A percentile compares a stretch with the other conserved stretches of the same genome.
These are phyloP conservation scores for Poecilia velifera DNA, from an alignment of 2,797 vertebrate genomes.

Conservation along the genomic window DNA sequence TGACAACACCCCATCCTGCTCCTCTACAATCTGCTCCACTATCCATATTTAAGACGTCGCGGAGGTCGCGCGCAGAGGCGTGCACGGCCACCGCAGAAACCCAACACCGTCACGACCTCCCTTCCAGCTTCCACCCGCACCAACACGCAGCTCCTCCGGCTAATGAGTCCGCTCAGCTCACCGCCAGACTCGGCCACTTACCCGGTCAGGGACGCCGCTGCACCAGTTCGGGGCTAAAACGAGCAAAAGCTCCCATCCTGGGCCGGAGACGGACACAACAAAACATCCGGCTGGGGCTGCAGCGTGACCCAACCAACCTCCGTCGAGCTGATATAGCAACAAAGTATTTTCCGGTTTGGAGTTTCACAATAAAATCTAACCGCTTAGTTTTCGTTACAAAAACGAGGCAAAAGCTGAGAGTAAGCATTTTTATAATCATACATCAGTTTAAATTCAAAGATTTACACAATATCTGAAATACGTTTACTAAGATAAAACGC, in stretches of 20 bases:
- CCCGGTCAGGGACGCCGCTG: slow-evolving; percentile 41
- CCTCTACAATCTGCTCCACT: slow-evolving; percentile 21
- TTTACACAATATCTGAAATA: neutral
- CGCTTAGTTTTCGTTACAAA: neutral
- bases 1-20: neutral
- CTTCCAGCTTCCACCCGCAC: slow-evolving; percentile 35
- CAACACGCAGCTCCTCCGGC: slow-evolving; percentile 17
- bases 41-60: slow-evolving; percentile 1
- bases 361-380: slow-evolving; percentile 53
- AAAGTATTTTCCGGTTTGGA: neutral
- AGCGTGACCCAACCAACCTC: slow-evolving; percentile 59
- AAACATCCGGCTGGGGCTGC: slow-evolving; percentile 69
- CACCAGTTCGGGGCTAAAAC: slow-evolving; percentile 7
- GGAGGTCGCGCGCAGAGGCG: slow-evolving; percentile 51
- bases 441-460: neutral
- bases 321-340: slow-evolving; percentile 8
- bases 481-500: neutral
- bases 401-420: neutral
- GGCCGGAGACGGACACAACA: slow-evolving; percentile 39
- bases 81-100: slow-evolving; percentile 56
- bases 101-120: slow-evolving; percentile 73
- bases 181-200: slow-evolving; percentile 24
- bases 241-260: slow-evolving; percentile 32
- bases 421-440: neutral
- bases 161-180: fast-evolving